Evolutionary conservation across 2,797 vertebrate species (phyloP).

Genomic region (Myiothlypis coronata): DNA sequence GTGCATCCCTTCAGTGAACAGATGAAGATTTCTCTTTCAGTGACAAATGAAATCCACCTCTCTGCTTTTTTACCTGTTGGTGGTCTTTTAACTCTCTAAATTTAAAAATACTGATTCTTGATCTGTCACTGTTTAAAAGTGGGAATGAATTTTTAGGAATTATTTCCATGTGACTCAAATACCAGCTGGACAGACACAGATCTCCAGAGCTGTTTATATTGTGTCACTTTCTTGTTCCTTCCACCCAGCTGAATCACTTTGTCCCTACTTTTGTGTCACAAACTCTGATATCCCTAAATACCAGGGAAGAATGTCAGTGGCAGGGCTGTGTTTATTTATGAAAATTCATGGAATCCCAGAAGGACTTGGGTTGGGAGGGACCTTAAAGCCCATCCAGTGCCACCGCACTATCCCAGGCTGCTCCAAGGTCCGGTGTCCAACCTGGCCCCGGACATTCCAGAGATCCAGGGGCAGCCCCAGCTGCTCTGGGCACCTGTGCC

Average conservation of each 20-base stretch:
- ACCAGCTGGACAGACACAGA: fast-evolving
- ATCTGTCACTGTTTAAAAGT: not conserved
- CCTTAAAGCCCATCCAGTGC: fast-evolving
- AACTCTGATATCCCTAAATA: not conserved
- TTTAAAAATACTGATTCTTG: not conserved
- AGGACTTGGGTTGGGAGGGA: not conserved
- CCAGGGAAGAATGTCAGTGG: not conserved
- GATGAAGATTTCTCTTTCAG: not conserved
- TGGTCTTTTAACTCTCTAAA: not conserved
- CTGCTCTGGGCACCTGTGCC: not conserved
- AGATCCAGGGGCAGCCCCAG: not conserved
- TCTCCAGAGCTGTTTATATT: not conserved
- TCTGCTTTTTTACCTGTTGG: not conserved
- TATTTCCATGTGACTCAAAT: not conserved
- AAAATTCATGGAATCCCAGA: not conserved
- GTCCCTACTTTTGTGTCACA: not conserved
- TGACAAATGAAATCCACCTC: not conserved
- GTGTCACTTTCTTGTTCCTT: not conserved
- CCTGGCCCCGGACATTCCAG: not conserved
- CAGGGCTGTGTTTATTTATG: not conserved
- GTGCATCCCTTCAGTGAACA: too few species aligned
- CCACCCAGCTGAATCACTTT: not conserved
- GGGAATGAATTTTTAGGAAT: not conserved
- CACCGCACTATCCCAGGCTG: fast-evolving
- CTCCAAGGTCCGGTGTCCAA: fast-evolving